Percentiles rank a stretch among this genome's conserved stretches.
Evolutionary conservation across 2,888 invertebrate genomes (phyloP).

Genomic region (Xiphydria camelus): DNA sequence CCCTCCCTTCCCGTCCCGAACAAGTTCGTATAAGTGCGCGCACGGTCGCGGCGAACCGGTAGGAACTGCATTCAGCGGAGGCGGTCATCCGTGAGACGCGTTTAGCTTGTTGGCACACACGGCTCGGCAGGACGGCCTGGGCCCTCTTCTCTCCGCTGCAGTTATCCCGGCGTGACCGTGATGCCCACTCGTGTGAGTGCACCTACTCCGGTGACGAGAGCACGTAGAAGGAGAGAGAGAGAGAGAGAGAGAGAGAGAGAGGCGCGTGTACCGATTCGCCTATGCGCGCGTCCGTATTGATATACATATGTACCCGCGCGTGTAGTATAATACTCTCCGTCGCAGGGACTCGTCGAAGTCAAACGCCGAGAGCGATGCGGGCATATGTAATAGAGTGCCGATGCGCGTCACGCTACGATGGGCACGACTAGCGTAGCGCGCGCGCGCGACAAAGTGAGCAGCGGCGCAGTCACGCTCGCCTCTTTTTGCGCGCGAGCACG

Average conservation of each 20-base stretch:
- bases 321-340: conserved; percentile 22
- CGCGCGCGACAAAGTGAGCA: too few species aligned
- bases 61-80: conserved; percentile 46
- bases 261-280: too few species aligned
- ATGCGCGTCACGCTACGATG: conserved; percentile 19
- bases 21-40: conserved; percentile 23
- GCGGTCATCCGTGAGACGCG: conserved; percentile 57
- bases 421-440: too few species aligned
- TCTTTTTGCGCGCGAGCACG: too few species aligned
- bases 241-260: too few species aligned
- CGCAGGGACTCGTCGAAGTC: conserved; percentile 23
- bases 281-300: too few species aligned
- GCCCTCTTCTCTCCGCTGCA: conserved; percentile 24
- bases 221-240: too few species aligned
- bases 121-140: conserved; percentile 45
- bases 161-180: too few species aligned
- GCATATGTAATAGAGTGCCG: conserved; percentile 4
- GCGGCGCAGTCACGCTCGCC: too few species aligned
- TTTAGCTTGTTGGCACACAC: conserved; percentile 58
- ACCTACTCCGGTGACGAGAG: too few species aligned
- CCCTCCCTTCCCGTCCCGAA: conserved; percentile 9
- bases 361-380: conserved; percentile 6
- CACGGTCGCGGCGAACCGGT: conserved; percentile 24
- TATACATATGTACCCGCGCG: conserved; percentile 16
- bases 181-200: too few species aligned